These are phyloP conservation scores for Falcaria lacertinaria DNA, from an alignment of 2,888 invertebrate genomes.

Conservation along the genomic window DNA sequence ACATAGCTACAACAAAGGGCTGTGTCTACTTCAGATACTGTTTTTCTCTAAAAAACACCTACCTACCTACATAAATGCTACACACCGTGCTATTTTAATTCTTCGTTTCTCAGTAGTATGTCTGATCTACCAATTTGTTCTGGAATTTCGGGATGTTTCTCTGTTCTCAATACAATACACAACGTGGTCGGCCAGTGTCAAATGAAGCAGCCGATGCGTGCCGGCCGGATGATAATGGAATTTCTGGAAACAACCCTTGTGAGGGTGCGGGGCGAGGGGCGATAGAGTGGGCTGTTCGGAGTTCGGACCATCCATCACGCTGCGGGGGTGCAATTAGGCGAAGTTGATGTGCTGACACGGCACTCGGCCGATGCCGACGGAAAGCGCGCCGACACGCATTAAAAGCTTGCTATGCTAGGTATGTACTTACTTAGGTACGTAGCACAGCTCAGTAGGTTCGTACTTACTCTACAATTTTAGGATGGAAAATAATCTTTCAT, in stretches of 20 bases:
- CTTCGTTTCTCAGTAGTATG: not conserved
- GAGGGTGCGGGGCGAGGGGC: conserved; percentile 46
- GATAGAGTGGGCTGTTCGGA: conserved; percentile 30
- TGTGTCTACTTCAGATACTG: too few relatives aligned
- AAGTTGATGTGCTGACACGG: conserved; percentile 75
- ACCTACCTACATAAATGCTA: too few relatives aligned
- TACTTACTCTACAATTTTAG: too few relatives aligned
- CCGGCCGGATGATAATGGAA: conserved; percentile 64
- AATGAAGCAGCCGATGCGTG: conserved; percentile 49
- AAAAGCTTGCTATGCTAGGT: conserved; percentile 1
- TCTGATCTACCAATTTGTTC: not conserved
- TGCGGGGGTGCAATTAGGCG: conserved; percentile 57
- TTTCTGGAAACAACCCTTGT: conserved; percentile 76
- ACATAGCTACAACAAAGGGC: too few relatives aligned
- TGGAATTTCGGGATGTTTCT: not conserved
- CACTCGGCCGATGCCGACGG: conserved; percentile 56
- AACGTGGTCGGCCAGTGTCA: conserved; percentile 52
- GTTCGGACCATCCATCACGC: conserved; percentile 68
- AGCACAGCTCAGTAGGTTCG: too few relatives aligned
- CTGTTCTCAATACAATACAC: conserved; percentile 25
- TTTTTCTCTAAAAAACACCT: too few relatives aligned
- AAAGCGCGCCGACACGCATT: conserved; percentile 16
- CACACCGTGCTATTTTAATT: not conserved
- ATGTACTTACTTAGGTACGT: too few relatives aligned
- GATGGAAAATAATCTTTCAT: too few relatives aligned